Percentiles rank a stretch among this genome's conserved stretches.
Evolutionary conservation across 2,888 invertebrate genomes (phyloP).

Genomic region (Thymelicus acteon): DNA sequence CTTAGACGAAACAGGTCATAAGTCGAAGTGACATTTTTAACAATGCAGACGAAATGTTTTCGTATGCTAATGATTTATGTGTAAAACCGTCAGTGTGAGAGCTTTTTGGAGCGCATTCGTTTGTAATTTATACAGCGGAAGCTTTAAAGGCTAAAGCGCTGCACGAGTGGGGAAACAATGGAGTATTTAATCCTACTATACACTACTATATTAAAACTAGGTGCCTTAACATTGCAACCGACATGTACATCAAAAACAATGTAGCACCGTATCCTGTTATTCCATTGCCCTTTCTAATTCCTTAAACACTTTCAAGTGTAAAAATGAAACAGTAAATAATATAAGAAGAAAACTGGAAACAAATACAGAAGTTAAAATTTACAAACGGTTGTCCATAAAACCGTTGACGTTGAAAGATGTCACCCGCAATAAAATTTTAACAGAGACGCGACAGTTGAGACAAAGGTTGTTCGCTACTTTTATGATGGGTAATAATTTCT

Average conservation of each 20-base stretch:
- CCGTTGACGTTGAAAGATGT: constrained; percentile 58
- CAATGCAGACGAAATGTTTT: constrained; percentile 83
- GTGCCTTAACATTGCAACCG: constrained; percentile 32
- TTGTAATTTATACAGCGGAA: constrained; percentile 64
- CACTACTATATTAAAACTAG: constrained; percentile 27
- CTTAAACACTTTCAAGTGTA: constrained; percentile 21
- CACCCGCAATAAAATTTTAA: constrained; percentile 61
- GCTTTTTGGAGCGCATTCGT: constrained; percentile 65
- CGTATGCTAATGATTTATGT: constrained; percentile 84
- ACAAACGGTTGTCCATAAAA: constrained; percentile 56
- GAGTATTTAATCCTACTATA: constrained; percentile 48
- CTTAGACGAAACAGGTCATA: constrained; percentile 81
- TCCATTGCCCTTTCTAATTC: constrained; percentile 37
- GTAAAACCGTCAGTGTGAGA: constrained; percentile 69
- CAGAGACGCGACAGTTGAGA: constrained; percentile 57
- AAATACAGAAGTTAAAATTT: constrained; percentile 52
- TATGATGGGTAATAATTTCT: constrained; percentile 63
- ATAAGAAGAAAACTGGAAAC: constrained; percentile 45
- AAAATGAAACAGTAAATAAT: constrained; percentile 35
- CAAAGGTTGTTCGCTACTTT: constrained; percentile 65
- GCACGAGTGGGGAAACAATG: constrained; percentile 60
- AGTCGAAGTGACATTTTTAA: constrained; percentile 83
- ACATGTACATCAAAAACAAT: constrained; percentile 34
- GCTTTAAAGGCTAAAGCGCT: constrained; percentile 36
- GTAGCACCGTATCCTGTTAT: constrained; percentile 37